Percentiles rank a stretch among this genome's conserved stretches.
Evolutionary conservation across 2,888 invertebrate genomes (phyloP).

Genomic region (Drosophila quasianomalipes): DNA sequence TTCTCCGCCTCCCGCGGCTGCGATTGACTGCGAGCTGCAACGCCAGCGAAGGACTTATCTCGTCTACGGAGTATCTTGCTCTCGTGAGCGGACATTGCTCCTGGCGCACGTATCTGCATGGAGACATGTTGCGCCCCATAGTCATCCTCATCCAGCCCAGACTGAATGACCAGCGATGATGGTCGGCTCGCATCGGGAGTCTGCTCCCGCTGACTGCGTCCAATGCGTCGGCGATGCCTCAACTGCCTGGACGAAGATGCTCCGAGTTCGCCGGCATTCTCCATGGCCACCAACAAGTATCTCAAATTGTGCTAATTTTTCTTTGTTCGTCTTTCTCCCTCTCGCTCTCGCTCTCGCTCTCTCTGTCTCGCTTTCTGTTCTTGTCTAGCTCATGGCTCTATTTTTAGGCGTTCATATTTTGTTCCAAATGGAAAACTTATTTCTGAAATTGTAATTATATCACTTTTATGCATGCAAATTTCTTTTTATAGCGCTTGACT

Average conservation of each 20-base stretch:
- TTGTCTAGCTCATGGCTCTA: conserved; percentile 54
- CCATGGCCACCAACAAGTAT: conserved; percentile 42
- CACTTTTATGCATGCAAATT: conserved; percentile 57
- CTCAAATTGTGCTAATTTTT: conserved; percentile 11
- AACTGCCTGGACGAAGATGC: conserved; percentile 83
- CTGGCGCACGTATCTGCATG: conserved; percentile 83
- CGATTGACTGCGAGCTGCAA: conserved; percentile 85
- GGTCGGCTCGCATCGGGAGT: conserved; percentile 86
- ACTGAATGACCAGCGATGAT: background rate
- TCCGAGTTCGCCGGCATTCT: conserved; percentile 59
- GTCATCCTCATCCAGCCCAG: conserved; percentile 19
- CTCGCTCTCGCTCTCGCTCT: too few relatives aligned
- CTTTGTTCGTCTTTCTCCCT: conserved; percentile 21
- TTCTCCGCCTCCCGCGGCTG: conserved; percentile 83
- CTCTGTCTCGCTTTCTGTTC: conserved; percentile 8
- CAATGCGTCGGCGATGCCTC: conserved; percentile 88
- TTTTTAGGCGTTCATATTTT: conserved; percentile 64
- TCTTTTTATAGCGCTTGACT: conserved; percentile 26
- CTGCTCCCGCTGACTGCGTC: conserved; percentile 87
- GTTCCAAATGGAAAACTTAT: conserved; percentile 44
- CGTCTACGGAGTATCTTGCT: conserved; percentile 84
- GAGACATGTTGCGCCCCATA: conserved; percentile 68
- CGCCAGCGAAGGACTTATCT: conserved; percentile 82
- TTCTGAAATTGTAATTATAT: conserved; percentile 62
- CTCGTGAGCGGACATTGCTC: conserved; percentile 82